Percentiles rank a stretch among this genome's conserved stretches.
phyloP scores from a whole-genome alignment of 2,888 invertebrate species.

The Spicauda simplicius region DNA sequence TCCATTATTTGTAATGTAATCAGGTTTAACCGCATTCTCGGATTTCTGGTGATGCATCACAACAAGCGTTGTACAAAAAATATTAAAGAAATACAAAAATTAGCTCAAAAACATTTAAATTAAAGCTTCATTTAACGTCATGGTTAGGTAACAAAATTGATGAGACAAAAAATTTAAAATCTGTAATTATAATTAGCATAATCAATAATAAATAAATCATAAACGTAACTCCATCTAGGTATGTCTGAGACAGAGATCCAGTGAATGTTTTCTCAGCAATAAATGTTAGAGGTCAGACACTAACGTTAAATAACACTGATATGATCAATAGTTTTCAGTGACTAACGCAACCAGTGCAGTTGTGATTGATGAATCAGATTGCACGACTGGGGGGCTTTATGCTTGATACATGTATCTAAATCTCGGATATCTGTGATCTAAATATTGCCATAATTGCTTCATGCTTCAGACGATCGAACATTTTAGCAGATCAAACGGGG shows the following conservation, averaged over 20 bases:
- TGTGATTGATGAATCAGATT: slow-evolving; percentile 35
- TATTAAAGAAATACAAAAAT: neutral
- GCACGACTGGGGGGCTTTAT: slow-evolving; percentile 21
- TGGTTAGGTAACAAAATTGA: neutral
- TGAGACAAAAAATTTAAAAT: neutral
- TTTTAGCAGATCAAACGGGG: neutral
- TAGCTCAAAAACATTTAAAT: too few species aligned
- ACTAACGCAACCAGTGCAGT: slow-evolving; percentile 28
- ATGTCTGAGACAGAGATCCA: slow-evolving; percentile 15
- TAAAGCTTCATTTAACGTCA: too few species aligned
- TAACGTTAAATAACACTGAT: slow-evolving; percentile 28
- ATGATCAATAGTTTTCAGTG: slow-evolving; percentile 33
- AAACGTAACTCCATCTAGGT: slow-evolving; percentile 5
- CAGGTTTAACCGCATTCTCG: slow-evolving; percentile 1
- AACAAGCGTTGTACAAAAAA: neutral
- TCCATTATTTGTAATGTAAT: slow-evolving; percentile 8
- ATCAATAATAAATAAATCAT: neutral
- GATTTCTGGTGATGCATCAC: neutral
- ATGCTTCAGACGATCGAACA: slow-evolving; percentile 5
- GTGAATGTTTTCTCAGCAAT: slow-evolving; percentile 26
- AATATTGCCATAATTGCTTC: slow-evolving; percentile 20
- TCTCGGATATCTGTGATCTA: too few species aligned
- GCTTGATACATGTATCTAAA: slow-evolving; percentile 1
- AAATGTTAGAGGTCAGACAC: slow-evolving; percentile 26
- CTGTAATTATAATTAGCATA: neutral